Base-by-base conservation (phyloP, 2,888 invertebrate genomes). In the Lasius platythorax region DNA sequence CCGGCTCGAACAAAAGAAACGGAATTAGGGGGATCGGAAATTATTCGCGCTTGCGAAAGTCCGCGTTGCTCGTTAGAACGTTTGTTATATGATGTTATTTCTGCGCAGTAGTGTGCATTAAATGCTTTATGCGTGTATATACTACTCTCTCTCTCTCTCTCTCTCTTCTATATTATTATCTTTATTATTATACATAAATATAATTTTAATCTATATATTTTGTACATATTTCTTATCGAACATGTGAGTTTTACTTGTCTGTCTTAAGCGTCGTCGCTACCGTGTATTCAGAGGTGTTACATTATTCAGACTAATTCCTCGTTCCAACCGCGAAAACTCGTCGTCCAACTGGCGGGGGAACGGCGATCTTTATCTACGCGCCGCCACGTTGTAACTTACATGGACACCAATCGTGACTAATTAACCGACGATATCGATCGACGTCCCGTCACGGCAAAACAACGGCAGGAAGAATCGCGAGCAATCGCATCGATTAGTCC, bases 361-460 rank as follows among this genome's bases (percentile, higher is more conserved):
- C 56, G 79, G 50, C 64, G 85, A 87, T 83, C 74, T 82, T 83
- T 90, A 90, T 90, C 89, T 68, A 63, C 67, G 66, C 72, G 64
- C 83, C 76, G 68, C 85, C 89, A 79, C 73, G 33, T 83, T 78
- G 85, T 91, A 89, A 91, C 86, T 90, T 90, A 87, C 84, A 50
- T 64, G 87, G 84, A 83, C 89, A 90, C 87, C 90, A 90, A 91
- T 91, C 88, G 91, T 91, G 91, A 90, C 91, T 90, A 90, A 91
- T 91, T 91, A 90, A 90, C 85, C 85, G 78, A 72, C 81, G 88
- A 90, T 90, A 90, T 87, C 88, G 87, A 91, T 87, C 89, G 88
- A 50, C 74, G 28, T 28, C 56, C 78, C 64, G 84, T 56, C 75
- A 23, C 84, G 88, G 79, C 87, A 85, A 90, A 89, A 91, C 91